Base-by-base conservation (phyloP, 2,888 invertebrate species). In the Beris morrisii region DNA sequence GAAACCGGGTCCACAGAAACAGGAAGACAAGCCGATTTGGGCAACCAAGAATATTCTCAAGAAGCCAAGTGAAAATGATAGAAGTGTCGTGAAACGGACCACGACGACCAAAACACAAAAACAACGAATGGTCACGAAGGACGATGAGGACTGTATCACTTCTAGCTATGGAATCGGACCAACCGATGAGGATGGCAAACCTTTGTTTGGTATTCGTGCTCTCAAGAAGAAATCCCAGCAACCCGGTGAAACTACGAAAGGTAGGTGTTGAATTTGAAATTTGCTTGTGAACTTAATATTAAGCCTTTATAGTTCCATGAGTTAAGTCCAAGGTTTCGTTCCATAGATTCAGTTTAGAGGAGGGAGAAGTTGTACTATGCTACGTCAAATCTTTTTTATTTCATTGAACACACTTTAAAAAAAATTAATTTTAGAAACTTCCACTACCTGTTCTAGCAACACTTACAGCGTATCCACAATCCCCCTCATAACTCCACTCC, bases 101-200 rank as follows among this genome's bases (percentile, higher is more conserved):
- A 83, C 73, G 75, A 68, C 65, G 11, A 71, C 58, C 73, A 74
- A 75, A 75, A 69, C 72, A 3, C 77, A 76, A 67, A 79, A 78
- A 64, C 64, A 71, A 2, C 63, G 53, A 15, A 76, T 77, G 2
- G 83, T 83, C 0, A 59, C 44, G 2, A 55, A 56, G 15, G 52
- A 50, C 22, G 79, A 79, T 64, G 80, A 80, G 65, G 89, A 90
- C 76, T 85, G 85, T 32, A 88, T 92, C 67, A 91, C 89, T 4
- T 91, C 91, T 2, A 89, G 91, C 76, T 92, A 92, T 77, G 92
- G 92, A 2, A 89, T 91, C 2, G 92, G 92, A 0, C 92, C 92
- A 31, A 87, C 89, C 3, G 92, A 92, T 76, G 90, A 91, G 71
- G 87, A 90, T 72, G 92, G 92, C 11, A 83, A 85, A 66, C 92